These are phyloP conservation scores for Lasioglossum malachurum DNA, from an alignment of 2,888 invertebrate genomes.

Conservation along the genomic window DNA sequence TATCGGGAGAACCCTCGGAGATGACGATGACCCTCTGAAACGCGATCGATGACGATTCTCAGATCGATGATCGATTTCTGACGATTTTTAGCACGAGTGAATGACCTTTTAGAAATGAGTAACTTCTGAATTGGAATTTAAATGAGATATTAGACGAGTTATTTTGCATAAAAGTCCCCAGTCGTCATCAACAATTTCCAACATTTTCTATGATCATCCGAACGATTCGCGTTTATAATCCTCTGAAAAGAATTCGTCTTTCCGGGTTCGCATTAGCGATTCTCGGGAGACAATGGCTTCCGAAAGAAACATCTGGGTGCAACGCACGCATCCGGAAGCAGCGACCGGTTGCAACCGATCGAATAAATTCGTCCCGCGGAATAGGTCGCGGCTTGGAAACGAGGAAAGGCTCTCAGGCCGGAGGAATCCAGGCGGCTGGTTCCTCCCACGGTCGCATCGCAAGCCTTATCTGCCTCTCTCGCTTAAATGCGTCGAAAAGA, in stretches of 20 bases:
- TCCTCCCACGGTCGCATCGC: slow-evolving; percentile 69
- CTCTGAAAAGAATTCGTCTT: background rate
- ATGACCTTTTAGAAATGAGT: background rate
- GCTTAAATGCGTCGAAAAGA: slow-evolving; percentile 58
- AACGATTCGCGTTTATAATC: background rate
- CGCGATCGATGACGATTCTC: background rate
- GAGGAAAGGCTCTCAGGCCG: slow-evolving; percentile 70
- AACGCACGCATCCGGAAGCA: slow-evolving; percentile 30
- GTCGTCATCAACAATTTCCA: too few species aligned
- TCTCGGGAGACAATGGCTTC: background rate
- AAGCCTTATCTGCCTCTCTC: slow-evolving; percentile 59
- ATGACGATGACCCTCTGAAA: background rate
- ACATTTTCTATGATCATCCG: too few species aligned
- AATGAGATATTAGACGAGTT: too few species aligned
- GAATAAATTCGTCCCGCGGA: slow-evolving; percentile 61
- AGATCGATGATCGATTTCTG: background rate
- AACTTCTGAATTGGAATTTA: too few species aligned
- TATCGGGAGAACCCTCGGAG: background rate
- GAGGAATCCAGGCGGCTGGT: slow-evolving; percentile 57
- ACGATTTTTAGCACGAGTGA: background rate
- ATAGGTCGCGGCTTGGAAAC: slow-evolving; percentile 61
- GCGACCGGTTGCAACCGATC: slow-evolving; percentile 31
- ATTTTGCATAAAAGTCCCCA: too few species aligned
- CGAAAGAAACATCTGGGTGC: background rate
- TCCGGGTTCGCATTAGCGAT: background rate